Percentiles rank a stretch among this genome's conserved stretches.
Conservation (phyloP, 1,140 invertebrate species). For the Mamestra configurata region DNA sequence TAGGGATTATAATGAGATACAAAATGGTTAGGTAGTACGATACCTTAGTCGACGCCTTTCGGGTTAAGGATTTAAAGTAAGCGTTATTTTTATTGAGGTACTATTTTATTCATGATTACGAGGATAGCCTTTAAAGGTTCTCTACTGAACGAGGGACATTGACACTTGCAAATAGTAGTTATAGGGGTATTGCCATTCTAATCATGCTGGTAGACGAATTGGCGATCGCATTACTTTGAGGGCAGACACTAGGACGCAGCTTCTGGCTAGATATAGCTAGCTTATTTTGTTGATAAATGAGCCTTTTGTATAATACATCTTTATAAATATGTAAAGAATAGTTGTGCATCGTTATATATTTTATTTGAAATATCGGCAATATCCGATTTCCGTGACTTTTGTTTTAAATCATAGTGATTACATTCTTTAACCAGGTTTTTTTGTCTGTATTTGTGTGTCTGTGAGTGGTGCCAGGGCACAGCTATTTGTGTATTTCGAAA, state of each 20-base stretch:
- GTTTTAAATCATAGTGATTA: no score
- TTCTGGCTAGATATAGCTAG: no score
- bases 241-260: no score
- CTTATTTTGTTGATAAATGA: no score
- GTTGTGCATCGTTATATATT: no score
- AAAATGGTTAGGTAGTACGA: not conserved
- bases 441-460: no score
- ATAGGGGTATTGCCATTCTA: not conserved
- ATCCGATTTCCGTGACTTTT: no score
- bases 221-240: not conserved
- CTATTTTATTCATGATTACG: constrained; percentile 6
- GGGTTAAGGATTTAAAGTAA: constrained; percentile 6
- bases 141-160: not conserved
- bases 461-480: no score
- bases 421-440: no score
- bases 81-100: constrained; percentile 4
- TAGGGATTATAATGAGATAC: constrained; percentile 28
- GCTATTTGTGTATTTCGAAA: not conserved
- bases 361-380: no score
- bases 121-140: not conserved
- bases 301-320: no score
- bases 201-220: not conserved
- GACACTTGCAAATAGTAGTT: not conserved
- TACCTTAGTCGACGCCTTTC: not conserved
- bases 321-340: no score